Evolutionary conservation across 2,113 vertebrate species (phyloP), one percentile per base, ranked within the genome.

Genomic region (Cephalophus harveyi): DNA sequence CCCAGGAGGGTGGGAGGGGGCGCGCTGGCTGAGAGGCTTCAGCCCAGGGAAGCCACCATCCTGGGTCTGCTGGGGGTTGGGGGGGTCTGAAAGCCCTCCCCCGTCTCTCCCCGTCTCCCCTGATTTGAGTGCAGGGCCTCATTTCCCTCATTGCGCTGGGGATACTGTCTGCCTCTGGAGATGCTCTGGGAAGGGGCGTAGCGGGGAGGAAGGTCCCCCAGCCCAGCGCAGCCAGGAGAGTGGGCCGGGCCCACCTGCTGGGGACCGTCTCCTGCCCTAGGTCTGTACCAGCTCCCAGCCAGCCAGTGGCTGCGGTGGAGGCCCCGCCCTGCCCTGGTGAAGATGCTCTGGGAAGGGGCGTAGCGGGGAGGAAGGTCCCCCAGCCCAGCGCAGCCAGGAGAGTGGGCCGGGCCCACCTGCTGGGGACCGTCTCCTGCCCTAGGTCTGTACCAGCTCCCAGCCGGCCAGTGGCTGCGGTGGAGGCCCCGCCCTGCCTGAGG

Each of bases 401-500:
- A 40, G 46, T 9, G 95, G 94, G 16, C 59, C 33, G 55, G 91
- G 96, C 85, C 93, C 89, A 92, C 92, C 97, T 95, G 93, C 95
- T 87, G 97, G 52, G 81, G 97, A 91, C 94, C 91, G 59, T 95
- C 95, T 93, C 97, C 28, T 85, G 95, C 97, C 97, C 98, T 97
- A 97, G 96, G 90, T 98, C 98, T 23, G 19, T 97, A 88, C 97
- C 97, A 96, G 96, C 97, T 98, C 97, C 96, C 97, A 97, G 97
- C 91, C 96, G 95, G 98, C 97, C 98, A 96, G 97, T 94, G 97
- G 97, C 28, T 9, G 4, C 0, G 6, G 76, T 7, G 67, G 14
- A 13, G 59, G 57, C 78, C 15, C 64, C 4, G 96, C 97, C 7
- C 89, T 95, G 97, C 98, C 98, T 97, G 98, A 97, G 98, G 97